Conservation (phyloP, 2,888 invertebrate species). For the Tetropium fuscum region DNA sequence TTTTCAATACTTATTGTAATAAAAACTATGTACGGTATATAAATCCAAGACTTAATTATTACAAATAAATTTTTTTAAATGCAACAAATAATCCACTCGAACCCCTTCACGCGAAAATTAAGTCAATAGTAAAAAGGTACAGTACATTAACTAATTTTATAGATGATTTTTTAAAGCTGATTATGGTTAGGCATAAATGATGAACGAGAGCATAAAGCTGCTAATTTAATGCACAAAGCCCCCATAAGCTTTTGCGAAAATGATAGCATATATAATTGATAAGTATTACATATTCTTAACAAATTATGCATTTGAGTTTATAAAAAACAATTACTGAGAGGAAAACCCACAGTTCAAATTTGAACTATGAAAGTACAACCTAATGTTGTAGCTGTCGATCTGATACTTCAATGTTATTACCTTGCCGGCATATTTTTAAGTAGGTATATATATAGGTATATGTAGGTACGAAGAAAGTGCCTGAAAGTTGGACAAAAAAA, state of each 20-base stretch:
- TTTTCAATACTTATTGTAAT: no score
- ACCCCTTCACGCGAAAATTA: background rate
- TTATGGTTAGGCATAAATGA: constrained; percentile 4
- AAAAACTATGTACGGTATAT: no score
- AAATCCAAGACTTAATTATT: no score
- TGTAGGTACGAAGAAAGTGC: background rate
- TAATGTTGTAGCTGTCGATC: constrained; percentile 3
- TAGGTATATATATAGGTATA: background rate
- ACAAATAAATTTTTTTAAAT: background rate
- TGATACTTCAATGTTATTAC: background rate
- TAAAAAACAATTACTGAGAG: background rate
- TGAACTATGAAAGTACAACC: background rate
- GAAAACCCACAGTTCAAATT: constrained; percentile 1
- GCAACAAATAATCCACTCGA: background rate
- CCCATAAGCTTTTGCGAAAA: constrained; percentile 1
- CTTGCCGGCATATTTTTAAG: background rate
- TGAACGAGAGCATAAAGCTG: constrained; percentile 8
- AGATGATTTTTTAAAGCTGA: background rate
- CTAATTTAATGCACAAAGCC: background rate
- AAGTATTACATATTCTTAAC: background rate
- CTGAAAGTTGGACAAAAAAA: background rate
- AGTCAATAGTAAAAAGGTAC: background rate
- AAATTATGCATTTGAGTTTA: constrained; percentile 3
- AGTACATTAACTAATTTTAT: background rate
- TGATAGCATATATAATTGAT: background rate